A percentile compares a stretch with the other conserved stretches of the same genome.
phyloP scores from a whole-genome alignment of 2,888 invertebrate species.

The Melipona beecheii region DNA sequence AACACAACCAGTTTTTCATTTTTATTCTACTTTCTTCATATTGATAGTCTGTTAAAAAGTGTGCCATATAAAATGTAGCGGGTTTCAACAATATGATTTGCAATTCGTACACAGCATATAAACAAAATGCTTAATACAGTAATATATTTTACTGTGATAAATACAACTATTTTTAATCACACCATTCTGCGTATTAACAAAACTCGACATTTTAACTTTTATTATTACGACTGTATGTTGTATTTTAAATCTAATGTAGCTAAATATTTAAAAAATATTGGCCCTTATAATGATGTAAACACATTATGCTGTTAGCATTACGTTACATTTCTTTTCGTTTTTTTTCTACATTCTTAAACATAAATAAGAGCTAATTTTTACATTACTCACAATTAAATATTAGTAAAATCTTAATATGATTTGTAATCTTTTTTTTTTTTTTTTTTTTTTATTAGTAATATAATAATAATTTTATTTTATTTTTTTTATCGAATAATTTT shows the following conservation, averaged over 20 bases:
- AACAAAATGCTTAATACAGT: slow-evolving; percentile 33
- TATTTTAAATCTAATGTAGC: slow-evolving; percentile 45
- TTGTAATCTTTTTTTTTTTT: slow-evolving; percentile 17
- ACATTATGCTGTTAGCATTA: slow-evolving; percentile 38
- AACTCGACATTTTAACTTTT: slow-evolving; percentile 34
- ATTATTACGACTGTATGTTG: slow-evolving; percentile 35
- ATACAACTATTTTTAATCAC: slow-evolving; percentile 27
- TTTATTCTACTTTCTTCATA: slow-evolving; percentile 1
- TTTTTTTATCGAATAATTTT: slow-evolving; percentile 15
- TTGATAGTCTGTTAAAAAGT: slow-evolving; percentile 37
- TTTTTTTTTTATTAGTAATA: slow-evolving; percentile 33
- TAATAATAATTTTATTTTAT: slow-evolving; percentile 22
- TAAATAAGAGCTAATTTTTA: slow-evolving; percentile 29
- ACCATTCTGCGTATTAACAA: slow-evolving; percentile 19
- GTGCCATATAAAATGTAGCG: slow-evolving; percentile 43
- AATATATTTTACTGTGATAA: slow-evolving; percentile 31
- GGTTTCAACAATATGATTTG: slow-evolving; percentile 16
- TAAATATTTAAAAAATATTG: slow-evolving; percentile 58
- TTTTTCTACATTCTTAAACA: slow-evolving; percentile 12
- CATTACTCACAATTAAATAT: slow-evolving; percentile 24
- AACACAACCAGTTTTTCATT: slow-evolving; percentile 21
- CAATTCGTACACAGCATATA: slow-evolving; percentile 31
- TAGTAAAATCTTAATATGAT: slow-evolving; percentile 29
- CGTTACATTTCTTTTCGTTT: slow-evolving; percentile 24
- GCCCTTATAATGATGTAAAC: slow-evolving; percentile 52